Conservation (phyloP, 2,888 invertebrate species). For the Cerastis rubricosa region DNA sequence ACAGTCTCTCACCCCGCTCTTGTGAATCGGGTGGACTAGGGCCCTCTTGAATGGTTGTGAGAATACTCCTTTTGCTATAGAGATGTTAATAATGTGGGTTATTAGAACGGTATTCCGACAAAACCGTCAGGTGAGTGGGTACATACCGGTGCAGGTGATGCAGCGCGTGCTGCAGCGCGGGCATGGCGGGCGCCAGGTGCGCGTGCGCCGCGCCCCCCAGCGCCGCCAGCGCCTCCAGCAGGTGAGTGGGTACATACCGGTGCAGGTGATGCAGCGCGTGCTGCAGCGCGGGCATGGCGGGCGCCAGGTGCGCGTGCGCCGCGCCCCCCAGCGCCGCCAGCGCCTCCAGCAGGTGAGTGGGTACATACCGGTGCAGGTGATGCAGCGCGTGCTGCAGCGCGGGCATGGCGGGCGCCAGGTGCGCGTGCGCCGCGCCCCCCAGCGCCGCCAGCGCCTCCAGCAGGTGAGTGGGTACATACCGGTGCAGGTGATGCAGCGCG, state of each 20-base stretch:
- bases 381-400: no score
- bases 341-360: neutral
- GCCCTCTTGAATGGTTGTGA: no score
- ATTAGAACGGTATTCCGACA: no score
- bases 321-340: neutral
- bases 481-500: conserved; percentile 13
- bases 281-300: conserved; percentile 1
- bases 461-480: conserved; percentile 4
- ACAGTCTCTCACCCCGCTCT: no score
- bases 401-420: neutral
- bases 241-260: neutral
- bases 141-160: neutral
- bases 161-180: conserved; percentile 5
- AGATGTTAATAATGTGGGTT: no score
- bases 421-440: neutral
- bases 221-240: conserved; percentile 7
- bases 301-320: neutral
- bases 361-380: no score
- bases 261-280: neutral
- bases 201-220: conserved; percentile 16
- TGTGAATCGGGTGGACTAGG: no score
- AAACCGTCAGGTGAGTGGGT: no score
- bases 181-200: conserved; percentile 14
- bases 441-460: neutral
- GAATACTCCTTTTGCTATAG: no score